Base-by-base conservation (phyloP, 2,888 invertebrate genomes). In the Troides oblongomaculatus region DNA sequence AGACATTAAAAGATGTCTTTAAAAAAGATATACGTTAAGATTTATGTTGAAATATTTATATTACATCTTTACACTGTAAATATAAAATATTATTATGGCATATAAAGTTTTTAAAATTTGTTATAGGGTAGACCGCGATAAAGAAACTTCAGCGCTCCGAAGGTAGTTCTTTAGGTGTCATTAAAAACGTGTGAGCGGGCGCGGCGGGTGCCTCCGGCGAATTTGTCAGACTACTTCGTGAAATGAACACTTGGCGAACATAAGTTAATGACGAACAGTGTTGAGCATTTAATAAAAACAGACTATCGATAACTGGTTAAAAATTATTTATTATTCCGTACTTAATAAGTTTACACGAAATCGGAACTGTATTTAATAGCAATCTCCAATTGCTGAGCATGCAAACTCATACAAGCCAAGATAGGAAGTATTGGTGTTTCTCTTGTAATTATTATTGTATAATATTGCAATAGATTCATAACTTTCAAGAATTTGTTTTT, bases 231-330 rank as follows among this genome's bases (percentile, higher is more conserved):
- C 82, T 80, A 80, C 84, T 79, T 81, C 82, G 79, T 81, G 84
- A 88, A 88, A 90, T 90, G 88, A 89, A 89, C 90, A 89, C 87
- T 83, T 81, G 78, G 79, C 77, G 86, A 85, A 87, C 85, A 85
- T 88, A 89, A 89, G 85, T 87, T 85, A 86, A 79, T 67, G 78
- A 77, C 72, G 76, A 78, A 78, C 74, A 82, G 84, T 77, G 83
- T 72, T 78, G 83, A 69, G 75, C 75, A 72, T 71, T 75, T 76
- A 18, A 8, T 46, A 1, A 25, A 53, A 3, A 63, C 25, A 21
- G 7, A 21, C 21, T 62, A 62, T 62, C 43, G 53, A 53, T 50
- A 17, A 14, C 4, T 50, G 8, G 10, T 50, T 17, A 18, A 50
- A 50, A 50, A 50, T 18, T 50, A 50, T 50, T 50, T 50, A 50